Evolutionary conservation across 2,888 invertebrate genomes (phyloP), one percentile per base, ranked within the genome.

Genomic region (Stenchaetothrips biformis): DNA sequence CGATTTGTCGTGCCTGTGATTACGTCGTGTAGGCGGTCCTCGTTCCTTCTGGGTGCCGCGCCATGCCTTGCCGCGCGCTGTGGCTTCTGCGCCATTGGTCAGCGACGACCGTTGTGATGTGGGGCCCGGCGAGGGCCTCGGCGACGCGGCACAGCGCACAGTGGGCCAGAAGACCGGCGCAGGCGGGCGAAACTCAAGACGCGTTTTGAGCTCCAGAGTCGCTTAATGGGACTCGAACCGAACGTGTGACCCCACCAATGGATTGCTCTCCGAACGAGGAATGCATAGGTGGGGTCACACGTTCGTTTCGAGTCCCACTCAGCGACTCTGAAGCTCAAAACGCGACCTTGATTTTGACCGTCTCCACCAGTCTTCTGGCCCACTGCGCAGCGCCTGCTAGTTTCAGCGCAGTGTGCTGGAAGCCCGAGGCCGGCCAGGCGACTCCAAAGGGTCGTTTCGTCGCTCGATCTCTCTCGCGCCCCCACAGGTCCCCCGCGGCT

Each of bases 41-140:
- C 16, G 18, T 9, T 18, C 18, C 59, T 59, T 59, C 18, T 18
- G 59, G 18, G 59, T 18, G 59, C 13, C 59, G 59, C 13, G 6
- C 0, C 13, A 16, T 16, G 18, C 18, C 59, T 0, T 18, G 37
- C 2, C 37, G 37, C 37, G 37, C 37, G 37, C 37, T 37, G 37
- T 53, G 59, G 59, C 59, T 59, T 59, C 59, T 59, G 59, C 59
- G 13, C 59, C 59, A 59, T 59, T 59, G 59, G 59, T 59, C 59
- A 18, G 59, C 13, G 59, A 59, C 59, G 16, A 13, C 59, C 59
- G 53, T 16, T 16, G 59, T 59, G 59, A 59, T 59, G 18, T 59
- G 59, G 59, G 59, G 59, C 59, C 18, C 59, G 2, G 18, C 16
- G 18, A 13, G 18, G 59, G 59, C 6, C 59, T 1, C 37, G 37